Evolutionary conservation across 2,113 vertebrate genomes (phyloP).

Genomic region (Podocnemis expansa): DNA sequence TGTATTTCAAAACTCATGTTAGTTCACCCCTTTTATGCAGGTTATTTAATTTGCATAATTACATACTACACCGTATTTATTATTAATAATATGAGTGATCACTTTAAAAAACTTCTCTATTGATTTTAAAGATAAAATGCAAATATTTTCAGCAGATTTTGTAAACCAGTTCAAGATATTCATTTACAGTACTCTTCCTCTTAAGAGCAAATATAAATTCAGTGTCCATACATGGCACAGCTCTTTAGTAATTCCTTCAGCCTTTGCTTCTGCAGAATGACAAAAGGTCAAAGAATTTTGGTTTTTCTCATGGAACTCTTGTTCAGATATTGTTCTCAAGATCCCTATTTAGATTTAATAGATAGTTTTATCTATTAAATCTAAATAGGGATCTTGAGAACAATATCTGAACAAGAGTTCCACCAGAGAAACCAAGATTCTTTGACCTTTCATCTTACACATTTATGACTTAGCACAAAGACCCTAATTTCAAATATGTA

Average conservation of each 20-base stretch:
- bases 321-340: neutral
- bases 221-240: neutral
- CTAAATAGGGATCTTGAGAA: neutral
- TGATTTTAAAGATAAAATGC: slow-evolving; percentile 50
- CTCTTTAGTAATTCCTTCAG: neutral
- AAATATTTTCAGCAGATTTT: slow-evolving; percentile 43
- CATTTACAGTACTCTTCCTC: neutral
- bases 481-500: neutral
- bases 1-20: slow-evolving; percentile 9
- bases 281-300: neutral
- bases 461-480: neutral
- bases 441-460: slow-evolving; percentile 13
- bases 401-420: neutral
- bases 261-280: neutral
- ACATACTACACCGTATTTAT: slow-evolving; percentile 61
- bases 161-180: neutral
- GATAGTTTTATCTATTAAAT: neutral
- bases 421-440: neutral
- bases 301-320: neutral
- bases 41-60: slow-evolving; percentile 62
- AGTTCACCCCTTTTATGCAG: slow-evolving; percentile 25
- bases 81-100: slow-evolving; percentile 58
- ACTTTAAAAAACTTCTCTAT: slow-evolving; percentile 22
- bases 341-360: neutral
- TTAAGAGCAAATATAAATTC: neutral